Percentiles rank a stretch among this genome's conserved stretches.
phyloP scores from a whole-genome alignment of 2,113 vertebrate species.

The Acrocephalus kingi region DNA sequence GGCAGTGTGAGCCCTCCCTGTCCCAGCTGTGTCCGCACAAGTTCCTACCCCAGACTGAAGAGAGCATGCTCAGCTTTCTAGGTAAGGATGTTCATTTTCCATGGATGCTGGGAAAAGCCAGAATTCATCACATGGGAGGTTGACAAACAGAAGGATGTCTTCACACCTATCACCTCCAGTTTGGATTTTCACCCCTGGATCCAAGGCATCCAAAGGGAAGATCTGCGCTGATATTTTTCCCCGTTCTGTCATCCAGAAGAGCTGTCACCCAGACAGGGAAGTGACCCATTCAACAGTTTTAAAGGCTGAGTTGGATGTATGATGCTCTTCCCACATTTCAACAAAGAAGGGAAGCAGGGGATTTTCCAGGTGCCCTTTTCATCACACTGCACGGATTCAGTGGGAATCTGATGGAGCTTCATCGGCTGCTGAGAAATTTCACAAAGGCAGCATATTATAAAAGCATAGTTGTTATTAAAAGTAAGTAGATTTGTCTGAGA shows the following conservation, averaged over 20 bases:
- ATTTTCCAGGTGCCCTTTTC: background rate
- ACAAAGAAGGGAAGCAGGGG: background rate
- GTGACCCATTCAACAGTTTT: background rate
- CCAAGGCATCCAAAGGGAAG: background rate
- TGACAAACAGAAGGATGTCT: background rate
- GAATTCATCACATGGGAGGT: accelerated
- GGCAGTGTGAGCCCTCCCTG: background rate
- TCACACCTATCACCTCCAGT: background rate
- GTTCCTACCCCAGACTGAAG: background rate
- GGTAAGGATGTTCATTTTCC: background rate
- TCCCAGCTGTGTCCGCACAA: background rate
- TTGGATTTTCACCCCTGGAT: background rate
- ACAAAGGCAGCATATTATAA: background rate
- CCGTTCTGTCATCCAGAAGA: background rate
- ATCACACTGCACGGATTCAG: accelerated
- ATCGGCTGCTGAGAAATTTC: background rate
- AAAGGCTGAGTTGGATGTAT: background rate
- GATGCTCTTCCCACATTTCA: background rate
- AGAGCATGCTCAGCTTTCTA: background rate
- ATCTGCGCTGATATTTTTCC: background rate
- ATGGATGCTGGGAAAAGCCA: background rate
- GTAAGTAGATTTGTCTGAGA: background rate
- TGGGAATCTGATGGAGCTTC: background rate
- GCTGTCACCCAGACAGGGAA: background rate
- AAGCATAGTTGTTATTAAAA: background rate